These are phyloP conservation scores for Anarhynchus alexandrinus DNA, from an alignment of 2,113 vertebrate species.

Conservation along the genomic window DNA sequence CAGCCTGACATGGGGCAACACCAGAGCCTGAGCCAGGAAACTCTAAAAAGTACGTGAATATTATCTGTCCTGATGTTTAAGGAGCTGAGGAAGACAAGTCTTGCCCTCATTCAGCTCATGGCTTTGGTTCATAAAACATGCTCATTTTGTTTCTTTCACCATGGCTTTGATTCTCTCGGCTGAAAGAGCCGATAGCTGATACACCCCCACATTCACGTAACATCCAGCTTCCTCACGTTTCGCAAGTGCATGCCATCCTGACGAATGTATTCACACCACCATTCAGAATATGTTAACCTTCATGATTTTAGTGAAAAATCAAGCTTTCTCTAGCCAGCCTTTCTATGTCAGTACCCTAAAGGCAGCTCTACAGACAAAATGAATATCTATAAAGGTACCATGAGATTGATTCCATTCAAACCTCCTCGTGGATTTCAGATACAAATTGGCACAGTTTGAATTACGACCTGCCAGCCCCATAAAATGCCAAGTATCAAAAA, in stretches of 20 bases:
- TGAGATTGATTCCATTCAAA: background rate
- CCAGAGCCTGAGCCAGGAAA: background rate
- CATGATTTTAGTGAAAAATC: background rate
- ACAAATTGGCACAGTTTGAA: background rate
- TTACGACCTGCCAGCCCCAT: background rate
- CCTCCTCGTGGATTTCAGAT: background rate
- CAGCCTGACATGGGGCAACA: background rate
- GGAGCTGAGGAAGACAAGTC: background rate
- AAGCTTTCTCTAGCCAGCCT: background rate
- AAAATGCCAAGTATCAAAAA: background rate
- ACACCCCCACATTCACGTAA: background rate
- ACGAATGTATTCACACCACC: background rate
- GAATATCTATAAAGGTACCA: background rate
- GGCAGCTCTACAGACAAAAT: background rate
- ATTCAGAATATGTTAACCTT: background rate
- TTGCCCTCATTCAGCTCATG: background rate
- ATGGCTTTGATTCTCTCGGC: background rate
- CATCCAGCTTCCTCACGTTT: background rate
- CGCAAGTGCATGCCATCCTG: background rate
- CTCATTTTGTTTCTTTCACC: background rate
- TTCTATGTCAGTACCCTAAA: background rate
- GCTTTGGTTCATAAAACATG: accelerated
- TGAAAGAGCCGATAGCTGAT: background rate
- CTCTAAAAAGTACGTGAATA: background rate
- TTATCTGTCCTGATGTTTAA: background rate